Evolutionary conservation across 2,888 invertebrate genomes (phyloP).

Genomic region (Onthophagus sagittarius): DNA sequence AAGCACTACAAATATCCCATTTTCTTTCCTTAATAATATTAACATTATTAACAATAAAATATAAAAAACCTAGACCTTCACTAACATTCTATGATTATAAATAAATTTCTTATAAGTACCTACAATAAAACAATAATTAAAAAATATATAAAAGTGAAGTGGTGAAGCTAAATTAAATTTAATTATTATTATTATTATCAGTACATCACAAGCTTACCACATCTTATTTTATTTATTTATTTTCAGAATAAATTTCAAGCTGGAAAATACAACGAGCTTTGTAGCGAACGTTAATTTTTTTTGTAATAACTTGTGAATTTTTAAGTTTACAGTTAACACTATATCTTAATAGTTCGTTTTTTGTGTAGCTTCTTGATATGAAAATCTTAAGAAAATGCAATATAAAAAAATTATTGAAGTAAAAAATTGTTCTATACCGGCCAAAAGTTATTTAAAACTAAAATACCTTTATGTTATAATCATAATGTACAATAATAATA

Average conservation of each 20-base stretch:
- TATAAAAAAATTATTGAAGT: not conserved
- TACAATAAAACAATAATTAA: not conserved
- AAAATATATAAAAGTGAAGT: not conserved
- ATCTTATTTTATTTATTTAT: not conserved
- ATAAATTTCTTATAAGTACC: not conserved
- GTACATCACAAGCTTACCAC: not conserved
- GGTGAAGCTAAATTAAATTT: not conserved
- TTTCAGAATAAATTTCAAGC: not conserved
- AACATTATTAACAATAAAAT: not conserved
- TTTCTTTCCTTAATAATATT: not conserved
- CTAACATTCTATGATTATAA: not conserved
- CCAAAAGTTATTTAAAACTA: not conserved
- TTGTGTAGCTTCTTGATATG: not conserved
- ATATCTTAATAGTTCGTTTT: not conserved
- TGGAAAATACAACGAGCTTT: not conserved
- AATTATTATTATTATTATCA: not conserved
- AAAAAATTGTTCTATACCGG: not conserved
- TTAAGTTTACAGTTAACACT: not conserved
- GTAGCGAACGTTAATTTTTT: not conserved
- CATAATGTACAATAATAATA: constrained; percentile 6
- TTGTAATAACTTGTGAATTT: not conserved
- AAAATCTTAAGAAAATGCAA: not conserved
- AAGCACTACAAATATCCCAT: not conserved
- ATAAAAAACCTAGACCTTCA: not conserved
- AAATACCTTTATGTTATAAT: not conserved